Evolutionary conservation across 2,888 invertebrate species (phyloP).

Genomic region (Sinelater perroti): DNA sequence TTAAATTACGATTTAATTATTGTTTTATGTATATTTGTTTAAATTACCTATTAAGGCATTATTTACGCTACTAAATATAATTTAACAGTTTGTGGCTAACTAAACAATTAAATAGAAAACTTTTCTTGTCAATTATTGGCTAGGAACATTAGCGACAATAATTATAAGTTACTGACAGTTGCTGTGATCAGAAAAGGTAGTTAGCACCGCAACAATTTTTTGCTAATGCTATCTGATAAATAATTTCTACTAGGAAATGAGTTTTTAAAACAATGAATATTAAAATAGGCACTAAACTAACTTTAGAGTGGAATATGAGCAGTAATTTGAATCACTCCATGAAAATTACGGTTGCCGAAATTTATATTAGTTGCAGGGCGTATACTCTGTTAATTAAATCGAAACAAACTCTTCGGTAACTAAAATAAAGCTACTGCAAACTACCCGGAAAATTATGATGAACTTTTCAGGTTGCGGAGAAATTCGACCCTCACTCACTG

Average conservation of each 20-base stretch:
- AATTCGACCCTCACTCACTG: slow-evolving; percentile 14
- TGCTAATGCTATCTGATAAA: slow-evolving; percentile 5
- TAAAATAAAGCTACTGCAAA: slow-evolving; percentile 25
- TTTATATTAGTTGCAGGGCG: slow-evolving; percentile 16
- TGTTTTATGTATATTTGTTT: no score
- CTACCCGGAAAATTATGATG: slow-evolving; percentile 29
- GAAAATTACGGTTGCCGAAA: slow-evolving; percentile 16
- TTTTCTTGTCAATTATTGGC: no score
- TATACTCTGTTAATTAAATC: slow-evolving; percentile 26
- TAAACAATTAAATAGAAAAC: no score
- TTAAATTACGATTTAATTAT: no score
- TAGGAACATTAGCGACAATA: no score
- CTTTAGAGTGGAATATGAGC: slow-evolving; percentile 11
- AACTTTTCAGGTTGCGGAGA: slow-evolving; percentile 20
- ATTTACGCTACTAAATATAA: no score
- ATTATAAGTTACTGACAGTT: no score
- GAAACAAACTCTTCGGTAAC: slow-evolving; percentile 25
- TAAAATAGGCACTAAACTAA: slow-evolving; percentile 12
- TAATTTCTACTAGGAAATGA: slow-evolving; percentile 16
- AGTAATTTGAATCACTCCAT: slow-evolving; percentile 13
- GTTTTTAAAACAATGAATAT: slow-evolving; percentile 16
- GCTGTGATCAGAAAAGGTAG: not conserved
- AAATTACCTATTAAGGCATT: no score
- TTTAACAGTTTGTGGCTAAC: no score
- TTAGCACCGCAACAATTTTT: slow-evolving; percentile 7